phyloP scores from a whole-genome alignment of 2,888 invertebrate genomes.

The Apantesis nais region DNA sequence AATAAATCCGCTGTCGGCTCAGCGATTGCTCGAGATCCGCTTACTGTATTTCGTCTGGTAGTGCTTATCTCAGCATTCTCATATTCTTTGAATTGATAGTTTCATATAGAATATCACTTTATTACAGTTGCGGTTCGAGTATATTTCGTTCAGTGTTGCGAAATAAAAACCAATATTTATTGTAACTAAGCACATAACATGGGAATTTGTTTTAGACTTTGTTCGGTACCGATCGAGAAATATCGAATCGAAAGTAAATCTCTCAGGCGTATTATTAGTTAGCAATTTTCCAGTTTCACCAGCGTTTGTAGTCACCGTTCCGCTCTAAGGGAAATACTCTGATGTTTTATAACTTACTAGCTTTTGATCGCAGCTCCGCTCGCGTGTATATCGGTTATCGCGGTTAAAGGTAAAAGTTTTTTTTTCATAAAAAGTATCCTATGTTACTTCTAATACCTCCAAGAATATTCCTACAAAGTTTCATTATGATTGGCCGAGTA shows the following conservation, averaged over 20 bases:
- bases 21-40: background rate
- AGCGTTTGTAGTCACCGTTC: too few species aligned
- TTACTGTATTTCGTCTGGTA: background rate
- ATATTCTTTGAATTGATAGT: slow-evolving; percentile 1
- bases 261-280: background rate
- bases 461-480: too few species aligned
- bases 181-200: background rate
- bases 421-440: too few species aligned
- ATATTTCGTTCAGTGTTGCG: slow-evolving; percentile 1
- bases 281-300: background rate
- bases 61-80: background rate
- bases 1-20: slow-evolving; percentile 24
- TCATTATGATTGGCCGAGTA: too few species aligned
- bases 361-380: too few species aligned
- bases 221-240: background rate
- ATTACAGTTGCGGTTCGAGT: background rate
- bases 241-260: background rate
- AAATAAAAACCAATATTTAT: slow-evolving; percentile 1
- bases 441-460: too few species aligned
- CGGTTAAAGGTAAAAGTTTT: too few species aligned
- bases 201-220: background rate
- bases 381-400: too few species aligned
- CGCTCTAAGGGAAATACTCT: too few species aligned
- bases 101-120: slow-evolving; percentile 1
- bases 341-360: too few species aligned